These are phyloP conservation scores for Ctenosaura bakeri DNA, from an alignment of 2,797 vertebrate species.

Conservation along the genomic window DNA sequence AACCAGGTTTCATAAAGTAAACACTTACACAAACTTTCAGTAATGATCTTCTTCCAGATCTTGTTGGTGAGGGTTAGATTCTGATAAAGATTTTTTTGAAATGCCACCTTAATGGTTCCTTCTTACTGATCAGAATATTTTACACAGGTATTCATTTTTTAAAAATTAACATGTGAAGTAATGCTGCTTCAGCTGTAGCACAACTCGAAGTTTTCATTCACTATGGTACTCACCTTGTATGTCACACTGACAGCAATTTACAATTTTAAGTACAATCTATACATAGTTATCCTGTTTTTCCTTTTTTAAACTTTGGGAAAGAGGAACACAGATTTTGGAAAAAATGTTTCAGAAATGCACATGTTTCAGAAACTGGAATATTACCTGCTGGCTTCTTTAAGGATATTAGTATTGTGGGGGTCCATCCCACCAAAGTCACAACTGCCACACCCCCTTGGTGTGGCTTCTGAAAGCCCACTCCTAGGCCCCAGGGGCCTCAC, in stretches of 20 bases:
- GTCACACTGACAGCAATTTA: not conserved
- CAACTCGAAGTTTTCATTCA: not conserved
- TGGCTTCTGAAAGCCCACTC: too few species aligned
- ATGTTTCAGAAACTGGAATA: not conserved
- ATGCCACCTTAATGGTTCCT: too few species aligned
- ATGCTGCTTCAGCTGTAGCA: constrained; percentile 31
- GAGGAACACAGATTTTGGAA: not conserved
- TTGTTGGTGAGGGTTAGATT: too few species aligned
- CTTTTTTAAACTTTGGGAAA: not conserved
- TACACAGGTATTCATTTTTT: not conserved
- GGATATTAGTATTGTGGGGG: too few species aligned
- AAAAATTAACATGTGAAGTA: not conserved
- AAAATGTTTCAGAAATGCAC: not conserved
- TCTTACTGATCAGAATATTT: not conserved
- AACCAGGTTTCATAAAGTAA: too few species aligned
- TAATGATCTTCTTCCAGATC: too few species aligned
- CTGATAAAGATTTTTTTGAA: too few species aligned
- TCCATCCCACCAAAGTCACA: too few species aligned
- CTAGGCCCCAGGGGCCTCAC: too few species aligned
- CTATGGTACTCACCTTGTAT: not conserved
- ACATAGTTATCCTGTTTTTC: not conserved
- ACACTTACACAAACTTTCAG: too few species aligned
- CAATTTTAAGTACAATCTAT: not conserved
- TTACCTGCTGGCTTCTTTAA: not conserved
- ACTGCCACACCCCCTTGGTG: too few species aligned